These are phyloP conservation scores for Thamnophis elegans DNA, from an alignment of 2,797 vertebrate genomes.

Conservation along the genomic window DNA sequence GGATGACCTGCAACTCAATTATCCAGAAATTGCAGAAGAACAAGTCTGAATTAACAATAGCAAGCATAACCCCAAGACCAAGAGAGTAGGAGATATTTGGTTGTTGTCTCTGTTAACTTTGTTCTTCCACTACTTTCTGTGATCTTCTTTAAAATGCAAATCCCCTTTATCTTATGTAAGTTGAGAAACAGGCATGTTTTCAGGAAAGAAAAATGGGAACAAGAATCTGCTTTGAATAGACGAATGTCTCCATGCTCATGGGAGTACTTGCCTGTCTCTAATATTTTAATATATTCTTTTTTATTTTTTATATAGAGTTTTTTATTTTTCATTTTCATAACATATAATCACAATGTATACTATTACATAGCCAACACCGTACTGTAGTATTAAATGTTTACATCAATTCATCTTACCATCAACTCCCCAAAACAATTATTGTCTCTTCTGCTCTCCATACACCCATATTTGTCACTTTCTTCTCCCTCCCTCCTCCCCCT, in stretches of 20 bases:
- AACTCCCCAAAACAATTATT: too few species aligned
- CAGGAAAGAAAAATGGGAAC: neutral
- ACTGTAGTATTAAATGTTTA: too few species aligned
- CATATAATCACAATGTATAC: too few species aligned
- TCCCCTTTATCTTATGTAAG: neutral
- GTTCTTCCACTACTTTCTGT: neutral
- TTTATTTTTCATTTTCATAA: too few species aligned
- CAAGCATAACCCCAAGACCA: neutral
- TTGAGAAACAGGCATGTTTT: neutral
- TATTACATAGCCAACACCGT: too few species aligned
- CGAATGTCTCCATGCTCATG: neutral
- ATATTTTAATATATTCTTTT: neutral
- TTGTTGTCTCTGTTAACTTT: neutral
- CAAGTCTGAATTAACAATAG: neutral
- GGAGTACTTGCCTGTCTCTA: neutral
- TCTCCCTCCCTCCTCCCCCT: too few species aligned
- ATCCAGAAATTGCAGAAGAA: neutral
- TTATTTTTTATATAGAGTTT: too few species aligned
- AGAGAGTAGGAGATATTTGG: neutral
- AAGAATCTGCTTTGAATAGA: neutral
- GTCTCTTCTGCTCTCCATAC: too few species aligned
- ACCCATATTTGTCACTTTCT: too few species aligned
- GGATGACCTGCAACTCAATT: neutral
- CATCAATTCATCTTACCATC: too few species aligned
- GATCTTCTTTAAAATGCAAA: neutral